Evolutionary conservation across 2,113 vertebrate species (phyloP).

Genomic region (Tylochromis polylepis): DNA sequence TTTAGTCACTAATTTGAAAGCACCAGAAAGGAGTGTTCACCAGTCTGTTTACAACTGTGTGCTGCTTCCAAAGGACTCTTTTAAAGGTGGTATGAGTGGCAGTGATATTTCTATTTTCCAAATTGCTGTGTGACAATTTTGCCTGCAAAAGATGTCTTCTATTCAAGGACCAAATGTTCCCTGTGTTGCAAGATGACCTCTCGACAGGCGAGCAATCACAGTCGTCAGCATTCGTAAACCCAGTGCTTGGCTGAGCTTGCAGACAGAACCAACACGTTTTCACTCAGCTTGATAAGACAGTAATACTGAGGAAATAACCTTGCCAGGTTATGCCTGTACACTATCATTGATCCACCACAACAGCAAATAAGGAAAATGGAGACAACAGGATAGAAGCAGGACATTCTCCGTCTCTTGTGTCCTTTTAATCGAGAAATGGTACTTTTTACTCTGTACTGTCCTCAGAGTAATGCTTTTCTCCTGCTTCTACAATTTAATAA

Average conservation of each 20-base stretch:
- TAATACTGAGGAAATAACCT: constrained; percentile 64
- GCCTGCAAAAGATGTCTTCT: constrained; percentile 17
- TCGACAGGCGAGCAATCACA: constrained; percentile 53
- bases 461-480: constrained; percentile 36
- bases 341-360: constrained; percentile 52
- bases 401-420: constrained; percentile 47
- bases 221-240: constrained; percentile 50
- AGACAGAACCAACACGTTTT: constrained; percentile 50
- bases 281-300: constrained; percentile 57
- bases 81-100: not conserved
- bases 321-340: constrained; percentile 43
- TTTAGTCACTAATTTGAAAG: not conserved
- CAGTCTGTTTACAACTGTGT: not conserved
- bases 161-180: constrained; percentile 40
- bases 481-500: constrained; percentile 66
- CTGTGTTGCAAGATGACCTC: constrained; percentile 45
- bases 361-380: constrained; percentile 48
- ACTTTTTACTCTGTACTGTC: constrained; percentile 26
- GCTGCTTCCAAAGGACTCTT: not conserved
- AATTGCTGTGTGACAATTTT: constrained; percentile 13
- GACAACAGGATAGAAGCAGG: constrained; percentile 42
- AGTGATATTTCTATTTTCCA: constrained; percentile 8
- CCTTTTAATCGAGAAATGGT: constrained; percentile 49
- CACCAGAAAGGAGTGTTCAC: not conserved
- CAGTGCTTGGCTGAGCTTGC: constrained; percentile 31